Evolutionary conservation across 2,888 invertebrate genomes (phyloP).

Genomic region (Cerceris ruficornis): DNA sequence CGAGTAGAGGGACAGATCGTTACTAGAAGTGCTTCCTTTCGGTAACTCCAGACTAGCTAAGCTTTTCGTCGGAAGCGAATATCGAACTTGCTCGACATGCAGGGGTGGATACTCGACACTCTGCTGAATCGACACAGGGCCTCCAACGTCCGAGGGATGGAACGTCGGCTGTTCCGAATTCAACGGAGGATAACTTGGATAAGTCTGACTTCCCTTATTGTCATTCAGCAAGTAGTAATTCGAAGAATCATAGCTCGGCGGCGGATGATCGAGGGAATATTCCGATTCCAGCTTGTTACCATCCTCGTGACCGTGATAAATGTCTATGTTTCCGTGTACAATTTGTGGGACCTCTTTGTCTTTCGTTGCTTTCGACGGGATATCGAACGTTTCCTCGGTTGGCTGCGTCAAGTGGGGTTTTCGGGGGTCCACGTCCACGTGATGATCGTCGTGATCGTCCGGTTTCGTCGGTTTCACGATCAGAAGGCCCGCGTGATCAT

Average conservation of each 20-base stretch:
- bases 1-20: slow-evolving; percentile 50
- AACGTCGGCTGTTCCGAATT: neutral
- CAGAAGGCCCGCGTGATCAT: slow-evolving; percentile 77
- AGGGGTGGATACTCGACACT: slow-evolving; percentile 52
- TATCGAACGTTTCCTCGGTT: slow-evolving; percentile 68
- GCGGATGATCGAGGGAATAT: slow-evolving; percentile 26
- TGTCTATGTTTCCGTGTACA: slow-evolving; percentile 12
- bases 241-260: slow-evolving; percentile 38
- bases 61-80: slow-evolving; percentile 32
- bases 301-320: slow-evolving; percentile 30
- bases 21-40: slow-evolving; percentile 2
- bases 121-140: slow-evolving; percentile 39
- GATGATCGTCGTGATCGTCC: slow-evolving; percentile 39
- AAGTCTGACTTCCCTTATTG: slow-evolving; percentile 2
- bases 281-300: slow-evolving; percentile 24
- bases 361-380: slow-evolving; percentile 52
- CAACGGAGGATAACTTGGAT: slow-evolving; percentile 28
- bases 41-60: slow-evolving; percentile 17
- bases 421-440: slow-evolving; percentile 25
- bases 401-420: slow-evolving; percentile 48
- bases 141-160: slow-evolving; percentile 13
- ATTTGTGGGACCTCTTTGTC: slow-evolving; percentile 24
- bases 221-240: slow-evolving; percentile 23
- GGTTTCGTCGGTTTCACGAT: slow-evolving; percentile 76
- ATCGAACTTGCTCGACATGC: slow-evolving; percentile 40